A percentile compares a stretch with the other conserved stretches of the same genome.
phyloP scores from a whole-genome alignment of 2,113 vertebrate genomes.

The Hystrix brachyura region DNA sequence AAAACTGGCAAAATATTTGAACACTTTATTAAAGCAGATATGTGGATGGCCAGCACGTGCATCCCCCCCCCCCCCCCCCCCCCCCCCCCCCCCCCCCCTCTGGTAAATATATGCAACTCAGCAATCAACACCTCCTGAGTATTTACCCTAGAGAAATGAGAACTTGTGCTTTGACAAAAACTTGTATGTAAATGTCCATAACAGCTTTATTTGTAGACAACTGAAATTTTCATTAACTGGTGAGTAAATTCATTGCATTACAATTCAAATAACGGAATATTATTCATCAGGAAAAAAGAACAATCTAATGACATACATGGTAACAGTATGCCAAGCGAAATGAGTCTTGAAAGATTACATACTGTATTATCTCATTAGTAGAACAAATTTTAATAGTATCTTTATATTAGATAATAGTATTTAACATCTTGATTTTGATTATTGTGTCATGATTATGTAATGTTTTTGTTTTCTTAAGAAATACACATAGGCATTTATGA shows the following conservation, averaged over 20 bases:
- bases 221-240: background rate
- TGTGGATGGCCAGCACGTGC: background rate
- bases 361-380: background rate
- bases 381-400: conserved; percentile 14
- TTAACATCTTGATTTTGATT: conserved; percentile 20
- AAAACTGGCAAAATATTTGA: conserved; percentile 10
- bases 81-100: background rate
- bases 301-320: background rate
- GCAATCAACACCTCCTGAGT: conserved; percentile 3
- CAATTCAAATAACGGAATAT: background rate
- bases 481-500: background rate
- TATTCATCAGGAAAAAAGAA: background rate
- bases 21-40: background rate
- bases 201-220: background rate
- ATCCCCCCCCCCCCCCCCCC: no score
- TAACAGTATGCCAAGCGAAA: background rate
- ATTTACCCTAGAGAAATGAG: conserved; percentile 52
- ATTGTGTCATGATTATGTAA: conserved; percentile 16
- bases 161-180: conserved; percentile 16
- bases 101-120: background rate
- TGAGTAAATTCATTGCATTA: conserved; percentile 23
- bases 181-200: background rate
- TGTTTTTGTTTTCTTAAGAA: conserved; percentile 8
- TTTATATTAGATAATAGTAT: background rate
- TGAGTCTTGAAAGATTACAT: background rate